Evolutionary conservation across 2,797 vertebrate species (phyloP).

Genomic region (Dicrostonyx torquatus): DNA sequence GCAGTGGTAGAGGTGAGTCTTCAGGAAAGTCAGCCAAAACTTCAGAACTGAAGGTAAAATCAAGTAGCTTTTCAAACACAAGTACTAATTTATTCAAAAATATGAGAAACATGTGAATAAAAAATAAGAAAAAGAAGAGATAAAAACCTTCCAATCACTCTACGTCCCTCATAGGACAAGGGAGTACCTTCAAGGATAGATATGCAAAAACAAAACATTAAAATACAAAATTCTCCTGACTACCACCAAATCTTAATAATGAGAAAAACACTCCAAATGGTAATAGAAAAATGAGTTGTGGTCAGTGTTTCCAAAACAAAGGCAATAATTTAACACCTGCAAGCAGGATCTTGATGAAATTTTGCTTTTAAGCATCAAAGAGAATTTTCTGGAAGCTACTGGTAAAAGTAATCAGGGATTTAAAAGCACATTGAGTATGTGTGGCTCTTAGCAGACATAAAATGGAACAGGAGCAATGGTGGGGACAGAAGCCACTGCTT

Average conservation of each 20-base stretch:
- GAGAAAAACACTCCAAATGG: neutral
- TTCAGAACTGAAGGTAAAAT: neutral
- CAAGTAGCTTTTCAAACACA: neutral
- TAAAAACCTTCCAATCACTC: neutral
- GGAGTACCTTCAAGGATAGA: neutral
- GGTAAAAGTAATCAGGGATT: neutral
- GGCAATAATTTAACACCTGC: neutral
- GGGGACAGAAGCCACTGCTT: neutral
- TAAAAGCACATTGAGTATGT: neutral
- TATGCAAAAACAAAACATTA: neutral
- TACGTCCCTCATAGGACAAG: neutral
- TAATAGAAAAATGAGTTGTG: neutral
- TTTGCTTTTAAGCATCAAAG: neutral
- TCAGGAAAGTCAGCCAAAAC: neutral
- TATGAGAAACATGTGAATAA: neutral
- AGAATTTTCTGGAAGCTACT: neutral
- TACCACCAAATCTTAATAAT: neutral
- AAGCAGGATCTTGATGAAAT: neutral
- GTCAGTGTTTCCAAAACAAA: neutral
- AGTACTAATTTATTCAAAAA: neutral
- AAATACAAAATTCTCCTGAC: neutral
- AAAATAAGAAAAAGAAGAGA: neutral
- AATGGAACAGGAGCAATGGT: neutral
- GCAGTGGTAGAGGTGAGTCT: neutral
- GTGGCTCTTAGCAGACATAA: neutral